Conservation (phyloP, 35 echinoderm and acorn worm genomes). For the Anneissia japonica region DNA sequence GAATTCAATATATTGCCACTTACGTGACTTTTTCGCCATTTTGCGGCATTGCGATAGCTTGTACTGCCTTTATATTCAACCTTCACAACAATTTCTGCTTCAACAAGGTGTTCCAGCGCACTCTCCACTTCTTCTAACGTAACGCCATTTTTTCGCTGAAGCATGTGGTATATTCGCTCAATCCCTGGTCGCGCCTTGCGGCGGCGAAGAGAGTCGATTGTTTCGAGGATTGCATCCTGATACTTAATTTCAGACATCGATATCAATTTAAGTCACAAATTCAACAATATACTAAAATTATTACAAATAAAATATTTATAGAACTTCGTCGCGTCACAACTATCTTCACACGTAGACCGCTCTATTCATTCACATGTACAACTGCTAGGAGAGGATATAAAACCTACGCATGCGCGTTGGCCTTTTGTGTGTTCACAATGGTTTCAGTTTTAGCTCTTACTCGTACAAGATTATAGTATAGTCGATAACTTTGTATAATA, state of each 20-base stretch:
- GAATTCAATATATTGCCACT: slow-evolving; percentile 89
- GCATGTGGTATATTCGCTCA: slow-evolving; percentile 99
- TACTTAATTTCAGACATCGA: slow-evolving; percentile 72
- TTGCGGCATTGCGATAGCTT: slow-evolving; percentile 92
- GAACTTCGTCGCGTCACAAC: neutral
- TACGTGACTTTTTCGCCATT: slow-evolving; percentile 89
- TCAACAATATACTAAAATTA: neutral
- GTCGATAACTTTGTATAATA: too few species aligned
- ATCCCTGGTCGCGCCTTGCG: slow-evolving; percentile 96
- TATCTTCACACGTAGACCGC: neutral
- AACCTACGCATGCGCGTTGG: neutral
- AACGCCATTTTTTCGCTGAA: slow-evolving; percentile 82
- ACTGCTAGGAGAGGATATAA: neutral
- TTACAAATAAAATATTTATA: neutral
- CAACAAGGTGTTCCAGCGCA: slow-evolving; percentile 89
- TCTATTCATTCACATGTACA: neutral
- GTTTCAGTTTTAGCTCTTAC: neutral
- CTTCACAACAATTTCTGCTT: slow-evolving; percentile 87
- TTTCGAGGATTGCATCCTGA: slow-evolving; percentile 65
- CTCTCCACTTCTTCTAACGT: slow-evolving; percentile 53
- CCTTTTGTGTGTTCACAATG: neutral
- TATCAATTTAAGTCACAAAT: neutral
- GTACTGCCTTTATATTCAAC: slow-evolving; percentile 97
- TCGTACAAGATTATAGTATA: too few species aligned
- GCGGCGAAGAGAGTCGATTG: slow-evolving; percentile 81